Percentiles rank a stretch among this genome's conserved stretches.
Evolutionary conservation across 2,113 vertebrate genomes (phyloP).

Genomic region (Anguilla rostrata): DNA sequence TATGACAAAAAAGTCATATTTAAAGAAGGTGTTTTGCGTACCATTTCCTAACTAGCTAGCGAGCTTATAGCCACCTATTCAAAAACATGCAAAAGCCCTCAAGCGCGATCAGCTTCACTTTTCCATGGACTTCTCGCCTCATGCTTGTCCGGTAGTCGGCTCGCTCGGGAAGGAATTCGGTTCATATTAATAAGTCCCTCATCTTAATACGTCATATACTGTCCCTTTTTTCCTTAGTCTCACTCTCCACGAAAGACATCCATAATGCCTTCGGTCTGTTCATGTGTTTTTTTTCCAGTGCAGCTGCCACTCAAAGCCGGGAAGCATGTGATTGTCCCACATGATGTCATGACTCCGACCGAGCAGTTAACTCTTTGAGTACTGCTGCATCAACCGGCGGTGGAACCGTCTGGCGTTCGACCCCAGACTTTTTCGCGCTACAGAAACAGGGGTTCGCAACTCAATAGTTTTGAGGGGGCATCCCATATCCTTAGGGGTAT

Average conservation of each 20-base stretch:
- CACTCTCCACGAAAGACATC: background rate
- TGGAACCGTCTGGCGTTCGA: too few species aligned
- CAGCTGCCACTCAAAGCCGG: background rate
- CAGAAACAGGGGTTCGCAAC: background rate
- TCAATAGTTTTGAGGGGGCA: background rate
- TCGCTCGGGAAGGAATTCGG: conserved; percentile 8
- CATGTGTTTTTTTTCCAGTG: conserved; percentile 30
- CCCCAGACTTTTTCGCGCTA: background rate
- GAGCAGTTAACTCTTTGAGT: conserved; percentile 7
- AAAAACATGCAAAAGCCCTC: conserved; percentile 8
- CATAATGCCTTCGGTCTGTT: conserved; percentile 13
- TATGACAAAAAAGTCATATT: background rate
- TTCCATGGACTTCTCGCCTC: conserved; percentile 47
- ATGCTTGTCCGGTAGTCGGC: conserved; percentile 40
- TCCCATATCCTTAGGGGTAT: background rate
- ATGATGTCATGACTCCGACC: conserved; percentile 19
- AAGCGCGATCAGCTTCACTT: conserved; percentile 25
- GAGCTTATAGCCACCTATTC: conserved; percentile 11
- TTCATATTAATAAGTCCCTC: conserved; percentile 43
- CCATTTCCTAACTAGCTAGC: background rate
- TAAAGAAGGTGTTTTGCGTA: background rate
- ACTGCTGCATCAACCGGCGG: background rate
- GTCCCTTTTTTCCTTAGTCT: conserved; percentile 3
- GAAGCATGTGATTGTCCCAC: conserved; percentile 32
- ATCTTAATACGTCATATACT: conserved; percentile 25